Evolutionary conservation across 2,888 invertebrate genomes (phyloP).

Genomic region (Lampropteryx suffumata): DNA sequence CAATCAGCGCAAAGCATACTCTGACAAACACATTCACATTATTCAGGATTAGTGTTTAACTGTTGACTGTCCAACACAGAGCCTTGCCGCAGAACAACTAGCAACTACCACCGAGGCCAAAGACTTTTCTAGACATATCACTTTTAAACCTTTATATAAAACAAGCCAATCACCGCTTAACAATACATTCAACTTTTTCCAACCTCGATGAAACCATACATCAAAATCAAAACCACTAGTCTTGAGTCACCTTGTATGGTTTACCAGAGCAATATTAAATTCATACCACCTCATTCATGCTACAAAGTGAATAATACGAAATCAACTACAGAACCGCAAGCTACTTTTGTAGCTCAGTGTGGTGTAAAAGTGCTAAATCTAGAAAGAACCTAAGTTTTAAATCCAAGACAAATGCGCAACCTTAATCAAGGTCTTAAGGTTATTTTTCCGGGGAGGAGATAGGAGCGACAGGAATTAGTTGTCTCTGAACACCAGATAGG

Average conservation of each 20-base stretch:
- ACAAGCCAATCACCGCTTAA: too few species aligned
- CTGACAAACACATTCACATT: conserved; percentile 1
- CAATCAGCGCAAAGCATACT: not conserved
- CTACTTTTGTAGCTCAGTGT: not conserved
- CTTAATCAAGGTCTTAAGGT: conserved; percentile 40
- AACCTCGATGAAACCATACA: too few species aligned
- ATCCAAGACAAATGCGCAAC: conserved; percentile 33
- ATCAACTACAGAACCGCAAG: not conserved
- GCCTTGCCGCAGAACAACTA: not conserved
- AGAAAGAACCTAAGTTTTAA: conserved; percentile 13
- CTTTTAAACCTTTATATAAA: not conserved
- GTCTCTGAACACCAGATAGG: conserved; percentile 28
- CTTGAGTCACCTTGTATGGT: too few species aligned
- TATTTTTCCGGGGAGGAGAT: conserved; percentile 35
- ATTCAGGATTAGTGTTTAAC: conserved; percentile 3
- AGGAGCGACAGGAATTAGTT: conserved; percentile 31
- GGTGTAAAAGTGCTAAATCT: conserved; percentile 8
- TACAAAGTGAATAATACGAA: too few species aligned
- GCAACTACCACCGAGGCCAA: not conserved
- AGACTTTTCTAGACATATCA: not conserved
- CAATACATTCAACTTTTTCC: too few species aligned
- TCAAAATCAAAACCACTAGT: too few species aligned
- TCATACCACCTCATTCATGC: too few species aligned
- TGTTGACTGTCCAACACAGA: not conserved
- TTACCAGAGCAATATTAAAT: too few species aligned